These are phyloP conservation scores for Proterorhinus semilunaris DNA, from an alignment of 2,113 vertebrate species.

Conservation along the genomic window DNA sequence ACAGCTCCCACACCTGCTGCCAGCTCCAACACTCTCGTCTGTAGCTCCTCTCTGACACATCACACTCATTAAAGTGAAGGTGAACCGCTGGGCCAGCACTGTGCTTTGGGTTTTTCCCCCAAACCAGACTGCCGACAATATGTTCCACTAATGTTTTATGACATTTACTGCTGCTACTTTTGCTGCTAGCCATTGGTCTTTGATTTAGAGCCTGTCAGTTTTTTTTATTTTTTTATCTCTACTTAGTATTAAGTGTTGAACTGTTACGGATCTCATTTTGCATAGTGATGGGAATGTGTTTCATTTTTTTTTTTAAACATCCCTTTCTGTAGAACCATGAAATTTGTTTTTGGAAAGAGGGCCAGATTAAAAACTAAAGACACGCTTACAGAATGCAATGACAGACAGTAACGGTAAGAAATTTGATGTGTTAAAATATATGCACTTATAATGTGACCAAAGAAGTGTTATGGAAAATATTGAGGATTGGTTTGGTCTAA, in stretches of 20 bases:
- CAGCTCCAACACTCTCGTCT: background rate
- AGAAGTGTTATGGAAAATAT: too few relatives aligned
- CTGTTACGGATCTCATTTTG: too few relatives aligned
- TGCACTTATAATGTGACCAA: too few relatives aligned
- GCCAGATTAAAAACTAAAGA: too few relatives aligned
- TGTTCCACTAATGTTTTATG: slow-evolving; percentile 6
- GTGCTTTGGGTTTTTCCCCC: background rate
- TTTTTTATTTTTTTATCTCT: background rate
- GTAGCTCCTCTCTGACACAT: slow-evolving; percentile 4
- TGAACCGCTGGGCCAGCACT: background rate
- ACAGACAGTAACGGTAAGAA: too few relatives aligned
- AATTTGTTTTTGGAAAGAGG: too few relatives aligned
- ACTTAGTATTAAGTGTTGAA: background rate
- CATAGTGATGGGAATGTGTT: too few relatives aligned
- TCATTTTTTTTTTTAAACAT: too few relatives aligned
- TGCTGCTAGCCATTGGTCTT: background rate
- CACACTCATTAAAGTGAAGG: slow-evolving; percentile 4
- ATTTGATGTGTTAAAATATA: too few relatives aligned
- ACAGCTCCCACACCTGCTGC: slow-evolving; percentile 12
- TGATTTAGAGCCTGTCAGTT: background rate
- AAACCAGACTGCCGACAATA: slow-evolving; percentile 4
- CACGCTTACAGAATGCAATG: too few relatives aligned
- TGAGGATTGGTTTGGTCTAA: too few relatives aligned
- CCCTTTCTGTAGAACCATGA: too few relatives aligned
- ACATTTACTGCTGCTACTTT: background rate